Conservation (phyloP, 2,113 vertebrate genomes). For the Trematomus loennbergii region DNA sequence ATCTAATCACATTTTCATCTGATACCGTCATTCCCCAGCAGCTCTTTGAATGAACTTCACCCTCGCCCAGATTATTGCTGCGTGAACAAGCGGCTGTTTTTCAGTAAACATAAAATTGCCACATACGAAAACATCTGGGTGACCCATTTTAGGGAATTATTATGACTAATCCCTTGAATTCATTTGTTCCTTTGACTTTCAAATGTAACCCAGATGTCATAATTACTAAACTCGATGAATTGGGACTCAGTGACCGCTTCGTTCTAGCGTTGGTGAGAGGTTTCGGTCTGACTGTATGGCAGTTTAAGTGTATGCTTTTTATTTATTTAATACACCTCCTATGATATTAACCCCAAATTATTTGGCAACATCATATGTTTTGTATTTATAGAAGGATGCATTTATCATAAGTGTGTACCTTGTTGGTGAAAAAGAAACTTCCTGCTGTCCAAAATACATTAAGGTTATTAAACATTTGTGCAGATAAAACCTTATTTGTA, state of each 20-base stretch:
- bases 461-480: not conserved
- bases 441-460: not conserved
- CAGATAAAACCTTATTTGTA: not conserved
- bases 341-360: not conserved
- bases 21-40: conserved; percentile 40
- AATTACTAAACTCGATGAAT: conserved; percentile 22
- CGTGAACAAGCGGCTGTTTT: conserved; percentile 57
- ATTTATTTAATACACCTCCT: not conserved
- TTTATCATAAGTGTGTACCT: not conserved
- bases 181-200: conserved; percentile 57
- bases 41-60: conserved; percentile 45
- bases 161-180: conserved; percentile 68
- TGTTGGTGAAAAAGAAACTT: not conserved
- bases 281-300: not conserved
- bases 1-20: conserved; percentile 68
- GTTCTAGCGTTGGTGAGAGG: not conserved
- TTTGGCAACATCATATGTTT: not conserved
- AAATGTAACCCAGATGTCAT: conserved; percentile 66
- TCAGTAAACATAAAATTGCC: conserved; percentile 58
- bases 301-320: not conserved
- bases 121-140: conserved; percentile 65
- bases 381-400: not conserved
- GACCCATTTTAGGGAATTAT: conserved; percentile 75
- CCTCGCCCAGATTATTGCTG: conserved; percentile 60
- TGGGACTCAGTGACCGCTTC: conserved; percentile 6